Evolutionary conservation across 2,797 vertebrate species (phyloP).

Genomic region (Smutsia gigantea): DNA sequence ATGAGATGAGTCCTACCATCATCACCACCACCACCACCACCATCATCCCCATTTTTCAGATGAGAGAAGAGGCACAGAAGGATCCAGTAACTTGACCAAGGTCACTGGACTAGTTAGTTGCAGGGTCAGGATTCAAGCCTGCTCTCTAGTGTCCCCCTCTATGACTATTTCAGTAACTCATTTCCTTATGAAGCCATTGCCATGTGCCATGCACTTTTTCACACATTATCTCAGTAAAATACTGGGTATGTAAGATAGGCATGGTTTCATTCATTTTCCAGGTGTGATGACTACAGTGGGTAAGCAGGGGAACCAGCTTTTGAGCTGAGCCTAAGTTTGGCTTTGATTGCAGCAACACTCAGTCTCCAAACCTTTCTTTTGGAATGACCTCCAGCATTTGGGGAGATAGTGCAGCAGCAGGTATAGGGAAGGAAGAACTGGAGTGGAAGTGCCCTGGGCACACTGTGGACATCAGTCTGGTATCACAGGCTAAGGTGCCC

Average conservation of each 20-base stretch:
- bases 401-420: neutral
- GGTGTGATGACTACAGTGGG: neutral
- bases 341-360: neutral
- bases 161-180: neutral
- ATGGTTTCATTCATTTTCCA: neutral
- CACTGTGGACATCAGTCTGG: neutral
- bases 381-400: neutral
- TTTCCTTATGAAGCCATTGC: neutral
- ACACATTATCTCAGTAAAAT: neutral
- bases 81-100: neutral
- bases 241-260: neutral
- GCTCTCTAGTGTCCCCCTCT: neutral
- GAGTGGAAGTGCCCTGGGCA: neutral
- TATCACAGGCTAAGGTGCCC: neutral
- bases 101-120: neutral
- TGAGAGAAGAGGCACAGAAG: neutral
- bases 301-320: neutral
- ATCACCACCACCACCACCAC: neutral
- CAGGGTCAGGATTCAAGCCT: neutral
- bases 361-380: neutral
- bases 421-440: neutral
- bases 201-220: neutral
- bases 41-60: neutral
- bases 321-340: neutral
- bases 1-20: neutral